Conservation (phyloP, 1,140 invertebrate species). For the Cydia amplana region DNA sequence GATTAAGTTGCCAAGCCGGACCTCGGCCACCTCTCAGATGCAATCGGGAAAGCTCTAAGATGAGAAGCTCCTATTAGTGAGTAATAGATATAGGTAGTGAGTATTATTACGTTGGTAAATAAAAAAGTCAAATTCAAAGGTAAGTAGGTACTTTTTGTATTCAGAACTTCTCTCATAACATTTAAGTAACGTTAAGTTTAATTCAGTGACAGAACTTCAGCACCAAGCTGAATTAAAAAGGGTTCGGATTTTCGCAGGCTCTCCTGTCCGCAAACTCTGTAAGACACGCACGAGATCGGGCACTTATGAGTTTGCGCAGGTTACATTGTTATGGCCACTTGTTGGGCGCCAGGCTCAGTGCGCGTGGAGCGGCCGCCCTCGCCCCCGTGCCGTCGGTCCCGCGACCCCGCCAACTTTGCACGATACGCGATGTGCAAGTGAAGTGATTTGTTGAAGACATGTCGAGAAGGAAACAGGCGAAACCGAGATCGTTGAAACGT, state of each 20-base stretch:
- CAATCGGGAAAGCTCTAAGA: no score
- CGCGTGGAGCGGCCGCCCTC: constrained; percentile 58
- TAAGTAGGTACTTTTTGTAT: no score
- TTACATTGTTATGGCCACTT: constrained; percentile 76
- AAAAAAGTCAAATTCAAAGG: no score
- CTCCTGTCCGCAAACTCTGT: neutral
- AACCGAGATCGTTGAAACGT: constrained; percentile 78
- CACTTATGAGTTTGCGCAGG: constrained; percentile 75
- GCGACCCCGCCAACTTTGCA: constrained; percentile 41
- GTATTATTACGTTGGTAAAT: no score
- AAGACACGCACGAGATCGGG: constrained; percentile 38
- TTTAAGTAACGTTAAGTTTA: no score
- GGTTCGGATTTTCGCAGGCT: neutral
- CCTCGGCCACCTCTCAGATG: no score
- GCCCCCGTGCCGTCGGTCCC: constrained; percentile 53
- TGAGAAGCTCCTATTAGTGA: no score
- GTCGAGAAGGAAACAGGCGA: constrained; percentile 79
- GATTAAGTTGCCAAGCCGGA: no score
- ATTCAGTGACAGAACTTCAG: no score
- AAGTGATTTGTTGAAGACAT: constrained; percentile 64
- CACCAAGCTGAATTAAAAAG: neutral
- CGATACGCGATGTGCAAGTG: constrained; percentile 47
- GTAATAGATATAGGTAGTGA: no score
- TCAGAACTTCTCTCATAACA: no score
- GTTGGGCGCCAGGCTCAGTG: constrained; percentile 77